phyloP scores from a whole-genome alignment of 2,888 invertebrate genomes.

The Amphipyra berbera region DNA sequence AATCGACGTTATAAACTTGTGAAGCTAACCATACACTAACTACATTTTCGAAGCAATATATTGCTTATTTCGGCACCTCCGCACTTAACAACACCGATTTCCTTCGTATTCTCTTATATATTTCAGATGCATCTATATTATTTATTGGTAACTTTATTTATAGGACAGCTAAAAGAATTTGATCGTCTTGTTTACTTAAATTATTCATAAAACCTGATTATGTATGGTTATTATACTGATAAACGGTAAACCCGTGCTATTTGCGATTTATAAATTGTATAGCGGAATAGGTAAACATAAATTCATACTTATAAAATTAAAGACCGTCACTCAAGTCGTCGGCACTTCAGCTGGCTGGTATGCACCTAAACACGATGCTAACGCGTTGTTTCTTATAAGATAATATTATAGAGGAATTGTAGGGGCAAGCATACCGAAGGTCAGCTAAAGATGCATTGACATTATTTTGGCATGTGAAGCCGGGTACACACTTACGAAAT shows the following conservation, averaged over 20 bases:
- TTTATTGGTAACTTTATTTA: constrained; percentile 27
- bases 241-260: constrained; percentile 13
- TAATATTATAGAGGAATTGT: too few species aligned
- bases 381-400: not conserved
- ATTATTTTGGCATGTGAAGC: constrained; percentile 8
- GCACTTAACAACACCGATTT: constrained; percentile 31
- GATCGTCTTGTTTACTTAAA: constrained; percentile 19
- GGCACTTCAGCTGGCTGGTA: constrained; percentile 9
- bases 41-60: constrained; percentile 51
- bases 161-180: constrained; percentile 7
- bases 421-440: not conserved
- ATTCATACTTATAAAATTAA: constrained; percentile 23
- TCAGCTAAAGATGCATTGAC: constrained; percentile 1
- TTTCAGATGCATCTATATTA: constrained; percentile 21
- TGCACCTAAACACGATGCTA: not conserved
- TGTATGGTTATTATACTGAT: constrained; percentile 9
- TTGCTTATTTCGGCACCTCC: constrained; percentile 52
- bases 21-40: constrained; percentile 48
- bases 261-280: constrained; percentile 13
- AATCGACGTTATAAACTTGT: constrained; percentile 48
- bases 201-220: constrained; percentile 15
- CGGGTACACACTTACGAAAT: too few species aligned
- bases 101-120: constrained; percentile 22
- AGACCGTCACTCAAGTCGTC: constrained; percentile 22
- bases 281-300: constrained; percentile 20